phyloP scores from a whole-genome alignment of 2,113 vertebrate genomes.

The Merops nubicus region DNA sequence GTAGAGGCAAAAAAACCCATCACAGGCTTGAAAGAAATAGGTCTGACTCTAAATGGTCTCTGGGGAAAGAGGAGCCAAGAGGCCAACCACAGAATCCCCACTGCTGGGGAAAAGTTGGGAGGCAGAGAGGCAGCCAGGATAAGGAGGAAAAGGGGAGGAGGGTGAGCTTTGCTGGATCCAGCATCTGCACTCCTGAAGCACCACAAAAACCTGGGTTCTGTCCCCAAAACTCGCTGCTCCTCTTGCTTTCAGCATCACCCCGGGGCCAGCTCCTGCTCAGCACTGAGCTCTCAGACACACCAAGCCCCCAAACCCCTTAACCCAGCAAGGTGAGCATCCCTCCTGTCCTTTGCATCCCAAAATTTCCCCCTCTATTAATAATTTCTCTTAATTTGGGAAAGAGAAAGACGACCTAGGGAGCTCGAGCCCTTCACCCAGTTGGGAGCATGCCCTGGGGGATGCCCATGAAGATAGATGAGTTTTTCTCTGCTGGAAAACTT shows the following conservation, averaged over 20 bases:
- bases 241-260: background rate
- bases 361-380: background rate
- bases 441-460: background rate
- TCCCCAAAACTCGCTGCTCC: background rate
- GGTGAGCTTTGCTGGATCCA: background rate
- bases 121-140: background rate
- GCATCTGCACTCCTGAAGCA: background rate
- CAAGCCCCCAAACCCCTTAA: background rate
- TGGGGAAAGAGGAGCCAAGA: background rate
- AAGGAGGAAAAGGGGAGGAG: too few relatives aligned
- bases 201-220: background rate
- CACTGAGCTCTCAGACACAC: fast-evolving
- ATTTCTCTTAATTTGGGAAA: background rate
- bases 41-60: background rate
- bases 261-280: fast-evolving
- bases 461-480: background rate
- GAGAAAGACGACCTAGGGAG: background rate
- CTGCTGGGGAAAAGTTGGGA: fast-evolving
- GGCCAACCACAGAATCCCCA: background rate
- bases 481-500: background rate
- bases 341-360: fast-evolving
- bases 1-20: background rate
- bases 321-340: fast-evolving
- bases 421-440: background rate
- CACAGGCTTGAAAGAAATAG: background rate